These are phyloP conservation scores for Macropodus opercularis DNA, from an alignment of 2,797 vertebrate species.

Conservation along the genomic window DNA sequence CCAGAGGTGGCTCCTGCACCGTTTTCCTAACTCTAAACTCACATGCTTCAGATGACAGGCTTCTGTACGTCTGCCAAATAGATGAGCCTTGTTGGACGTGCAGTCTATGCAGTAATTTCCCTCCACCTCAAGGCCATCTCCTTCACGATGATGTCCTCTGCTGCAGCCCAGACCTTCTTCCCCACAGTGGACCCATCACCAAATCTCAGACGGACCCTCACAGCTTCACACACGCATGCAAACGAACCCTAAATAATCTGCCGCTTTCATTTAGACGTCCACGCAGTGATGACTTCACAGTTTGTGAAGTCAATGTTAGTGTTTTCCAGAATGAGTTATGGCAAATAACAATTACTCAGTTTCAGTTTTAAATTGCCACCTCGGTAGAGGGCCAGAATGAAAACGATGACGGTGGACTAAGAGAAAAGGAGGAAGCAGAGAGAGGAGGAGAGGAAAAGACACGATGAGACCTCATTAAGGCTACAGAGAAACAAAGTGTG, in stretches of 20 bases:
- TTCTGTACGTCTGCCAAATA: background rate
- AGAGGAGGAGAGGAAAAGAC: slow-evolving; percentile 30
- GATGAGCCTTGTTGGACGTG: background rate
- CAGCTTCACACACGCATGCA: background rate
- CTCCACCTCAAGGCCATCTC: background rate
- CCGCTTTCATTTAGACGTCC: slow-evolving; percentile 10
- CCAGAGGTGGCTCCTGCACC: too few relatives aligned
- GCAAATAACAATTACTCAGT: slow-evolving; percentile 16
- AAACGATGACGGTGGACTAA: slow-evolving; percentile 48
- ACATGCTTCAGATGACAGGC: background rate
- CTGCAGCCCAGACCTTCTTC: background rate
- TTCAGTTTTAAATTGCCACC: slow-evolving; percentile 51
- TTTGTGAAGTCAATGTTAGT: slow-evolving; percentile 31
- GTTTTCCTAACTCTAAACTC: background rate
- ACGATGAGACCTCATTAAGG: slow-evolving; percentile 76
- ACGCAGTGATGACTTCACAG: slow-evolving; percentile 15
- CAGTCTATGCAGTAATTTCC: background rate
- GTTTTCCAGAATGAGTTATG: slow-evolving; percentile 30
- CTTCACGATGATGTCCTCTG: background rate
- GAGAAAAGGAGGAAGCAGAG: slow-evolving; percentile 26
- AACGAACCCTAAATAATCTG: too few relatives aligned
- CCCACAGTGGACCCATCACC: too few relatives aligned
- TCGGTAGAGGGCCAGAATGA: slow-evolving; percentile 32
- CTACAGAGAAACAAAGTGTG: slow-evolving; percentile 33
- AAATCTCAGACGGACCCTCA: background rate